phyloP scores from a whole-genome alignment of 2,888 invertebrate species.

The Ctena decussata region DNA sequence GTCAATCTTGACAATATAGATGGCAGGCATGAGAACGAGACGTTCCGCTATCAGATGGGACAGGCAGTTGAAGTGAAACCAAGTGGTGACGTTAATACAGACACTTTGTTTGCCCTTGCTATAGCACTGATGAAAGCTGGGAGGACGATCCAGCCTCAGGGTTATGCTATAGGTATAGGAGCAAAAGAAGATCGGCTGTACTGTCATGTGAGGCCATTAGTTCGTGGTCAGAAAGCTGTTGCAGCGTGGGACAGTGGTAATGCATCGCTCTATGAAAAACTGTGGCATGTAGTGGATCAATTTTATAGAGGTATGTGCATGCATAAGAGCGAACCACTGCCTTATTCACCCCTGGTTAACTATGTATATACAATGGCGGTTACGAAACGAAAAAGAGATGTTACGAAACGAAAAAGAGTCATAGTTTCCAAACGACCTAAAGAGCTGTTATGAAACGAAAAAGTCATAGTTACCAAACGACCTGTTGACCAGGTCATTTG shows the following conservation, averaged over 20 bases:
- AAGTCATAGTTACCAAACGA: too few relatives aligned
- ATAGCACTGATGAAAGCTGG: conserved; percentile 52
- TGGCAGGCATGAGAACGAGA: conserved; percentile 65
- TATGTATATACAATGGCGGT: too few relatives aligned
- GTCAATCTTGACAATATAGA: conserved; percentile 65
- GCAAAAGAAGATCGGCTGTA: conserved; percentile 62
- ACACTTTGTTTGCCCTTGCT: conserved; percentile 44
- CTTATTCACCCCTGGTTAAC: too few relatives aligned
- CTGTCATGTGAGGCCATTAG: conserved; percentile 58
- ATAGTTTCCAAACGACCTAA: too few relatives aligned
- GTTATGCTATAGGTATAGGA: conserved; percentile 63
- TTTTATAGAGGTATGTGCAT: conserved; percentile 43
- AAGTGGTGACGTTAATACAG: conserved; percentile 17
- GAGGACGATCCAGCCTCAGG: conserved; percentile 37
- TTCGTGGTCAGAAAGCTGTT: conserved; percentile 26
- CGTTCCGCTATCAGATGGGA: conserved; percentile 61
- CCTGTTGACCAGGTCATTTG: too few relatives aligned
- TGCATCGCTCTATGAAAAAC: conserved; percentile 24
- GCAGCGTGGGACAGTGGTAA: conserved; percentile 63
- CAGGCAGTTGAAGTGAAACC: conserved; percentile 69
- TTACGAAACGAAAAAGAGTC: too few relatives aligned
- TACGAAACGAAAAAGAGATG: too few relatives aligned
- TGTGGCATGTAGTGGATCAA: conserved; percentile 42
- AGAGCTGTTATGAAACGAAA: too few relatives aligned
- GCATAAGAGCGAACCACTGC: too few relatives aligned